Evolutionary conservation across 2,797 vertebrate species (phyloP).

Genomic region (Anas bahamensis): DNA sequence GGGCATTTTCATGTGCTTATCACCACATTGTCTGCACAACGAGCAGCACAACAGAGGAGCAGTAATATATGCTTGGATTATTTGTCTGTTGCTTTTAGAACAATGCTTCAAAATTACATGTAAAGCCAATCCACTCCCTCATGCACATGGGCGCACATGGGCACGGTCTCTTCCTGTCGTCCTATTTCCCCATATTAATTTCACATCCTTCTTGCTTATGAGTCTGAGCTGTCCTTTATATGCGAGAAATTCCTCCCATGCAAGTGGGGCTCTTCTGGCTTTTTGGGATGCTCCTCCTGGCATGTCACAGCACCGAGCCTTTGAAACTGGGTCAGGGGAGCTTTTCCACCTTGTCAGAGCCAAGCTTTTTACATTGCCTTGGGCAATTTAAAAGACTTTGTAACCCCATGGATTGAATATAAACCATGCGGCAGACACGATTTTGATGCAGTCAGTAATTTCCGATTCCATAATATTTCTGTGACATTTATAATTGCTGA

Average conservation of each 20-base stretch:
- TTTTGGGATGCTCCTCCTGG: background rate
- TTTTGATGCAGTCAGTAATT: background rate
- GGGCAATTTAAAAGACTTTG: background rate
- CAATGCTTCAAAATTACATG: background rate
- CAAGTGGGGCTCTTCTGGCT: background rate
- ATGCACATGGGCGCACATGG: rapidly evolving
- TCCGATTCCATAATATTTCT: background rate
- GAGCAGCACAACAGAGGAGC: constrained; percentile 37
- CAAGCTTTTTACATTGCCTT: background rate
- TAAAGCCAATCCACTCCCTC: background rate
- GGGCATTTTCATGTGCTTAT: background rate
- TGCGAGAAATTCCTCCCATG: background rate
- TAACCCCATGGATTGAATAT: background rate
- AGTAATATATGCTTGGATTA: constrained; percentile 41
- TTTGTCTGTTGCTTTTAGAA: constrained; percentile 47
- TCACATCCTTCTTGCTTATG: constrained; percentile 5
- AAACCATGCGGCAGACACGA: background rate
- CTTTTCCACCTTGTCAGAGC: background rate
- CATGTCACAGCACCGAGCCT: background rate
- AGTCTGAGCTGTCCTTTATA: background rate
- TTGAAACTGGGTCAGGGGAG: constrained; percentile 9
- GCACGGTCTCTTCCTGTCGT: background rate
- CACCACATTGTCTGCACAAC: constrained; percentile 3
- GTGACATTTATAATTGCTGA: background rate
- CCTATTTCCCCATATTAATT: constrained; percentile 3